Percentiles rank a stretch among this genome's conserved stretches.
These are phyloP conservation scores for Capreolus pygargus DNA, from an alignment of 2,113 vertebrate species.

Conservation along the genomic window DNA sequence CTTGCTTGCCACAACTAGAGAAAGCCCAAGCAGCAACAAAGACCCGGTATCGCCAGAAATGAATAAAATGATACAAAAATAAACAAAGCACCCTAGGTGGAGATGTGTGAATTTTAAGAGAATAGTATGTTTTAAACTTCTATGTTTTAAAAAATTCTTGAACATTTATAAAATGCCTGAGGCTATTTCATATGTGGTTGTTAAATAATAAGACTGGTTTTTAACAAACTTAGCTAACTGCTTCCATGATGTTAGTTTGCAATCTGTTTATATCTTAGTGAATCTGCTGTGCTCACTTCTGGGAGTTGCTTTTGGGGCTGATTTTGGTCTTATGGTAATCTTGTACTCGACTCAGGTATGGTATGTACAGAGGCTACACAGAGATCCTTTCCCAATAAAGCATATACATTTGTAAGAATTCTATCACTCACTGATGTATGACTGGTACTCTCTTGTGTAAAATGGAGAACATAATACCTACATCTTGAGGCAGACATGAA, in stretches of 20 bases:
- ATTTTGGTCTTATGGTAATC: background rate
- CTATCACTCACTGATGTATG: background rate
- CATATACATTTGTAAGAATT: background rate
- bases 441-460: background rate
- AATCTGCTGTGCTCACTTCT: background rate
- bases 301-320: background rate
- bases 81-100: background rate
- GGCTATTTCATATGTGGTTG: background rate
- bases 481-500: background rate
- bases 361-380: background rate
- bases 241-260: background rate
- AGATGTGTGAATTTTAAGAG: background rate
- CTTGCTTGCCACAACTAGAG: rapidly evolving
- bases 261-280: background rate
- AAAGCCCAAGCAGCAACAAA: background rate
- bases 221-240: background rate
- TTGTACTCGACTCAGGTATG: background rate
- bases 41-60: background rate
- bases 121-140: background rate
- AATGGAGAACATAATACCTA: background rate
- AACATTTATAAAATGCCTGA: background rate
- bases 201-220: slow-evolving; percentile 12
- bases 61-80: background rate
- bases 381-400: background rate
- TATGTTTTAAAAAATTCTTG: background rate